Percentiles rank a stretch among this genome's conserved stretches.
Evolutionary conservation across 2,113 vertebrate genomes (phyloP).

Genomic region (Mesembrinibis cayennensis): DNA sequence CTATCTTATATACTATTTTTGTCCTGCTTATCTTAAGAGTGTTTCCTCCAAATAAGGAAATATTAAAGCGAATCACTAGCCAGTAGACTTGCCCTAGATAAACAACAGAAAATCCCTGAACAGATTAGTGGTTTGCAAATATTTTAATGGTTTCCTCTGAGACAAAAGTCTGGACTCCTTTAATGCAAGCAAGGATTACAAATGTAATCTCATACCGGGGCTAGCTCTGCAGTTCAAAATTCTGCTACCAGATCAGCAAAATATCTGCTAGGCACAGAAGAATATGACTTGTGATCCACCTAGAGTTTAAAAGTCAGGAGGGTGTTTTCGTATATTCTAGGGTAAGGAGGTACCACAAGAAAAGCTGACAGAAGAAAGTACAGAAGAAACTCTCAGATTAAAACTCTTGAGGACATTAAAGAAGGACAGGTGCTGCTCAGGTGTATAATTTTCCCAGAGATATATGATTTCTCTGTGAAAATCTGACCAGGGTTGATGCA

Average conservation of each 20-base stretch:
- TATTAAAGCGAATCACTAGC: neutral
- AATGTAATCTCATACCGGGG: neutral
- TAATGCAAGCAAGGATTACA: neutral
- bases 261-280: neutral
- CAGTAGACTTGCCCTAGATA: conserved; percentile 8
- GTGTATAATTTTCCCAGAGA: neutral
- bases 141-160: neutral
- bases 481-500: neutral
- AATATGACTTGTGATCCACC: neutral
- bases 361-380: neutral
- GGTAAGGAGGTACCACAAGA: neutral
- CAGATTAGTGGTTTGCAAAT: conserved; percentile 3
- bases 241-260: neutral
- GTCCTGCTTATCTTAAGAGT: neutral
- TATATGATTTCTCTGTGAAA: neutral
- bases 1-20: neutral
- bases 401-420: neutral
- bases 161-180: neutral
- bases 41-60: neutral
- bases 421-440: neutral
- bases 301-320: neutral
- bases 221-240: neutral
- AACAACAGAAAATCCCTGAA: conserved; percentile 17
- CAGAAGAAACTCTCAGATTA: neutral
- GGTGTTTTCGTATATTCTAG: neutral